Base-by-base conservation (phyloP, 2,888 invertebrate species). In the Drosophila recens region DNA sequence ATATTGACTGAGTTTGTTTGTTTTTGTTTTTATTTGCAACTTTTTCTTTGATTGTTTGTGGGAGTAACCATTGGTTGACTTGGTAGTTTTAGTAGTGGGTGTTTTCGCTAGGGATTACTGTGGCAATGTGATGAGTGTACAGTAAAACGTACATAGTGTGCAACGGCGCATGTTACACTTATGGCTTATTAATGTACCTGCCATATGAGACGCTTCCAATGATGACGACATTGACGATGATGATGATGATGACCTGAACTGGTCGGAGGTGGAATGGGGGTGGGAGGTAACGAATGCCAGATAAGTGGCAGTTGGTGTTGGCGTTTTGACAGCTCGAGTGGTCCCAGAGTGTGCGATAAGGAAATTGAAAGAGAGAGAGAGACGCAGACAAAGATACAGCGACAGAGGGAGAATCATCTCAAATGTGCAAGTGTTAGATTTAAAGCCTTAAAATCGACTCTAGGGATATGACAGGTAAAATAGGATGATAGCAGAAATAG, bases 161-260 rank as follows among this genome's bases (percentile, higher is more conserved):
- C 63, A 65, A 42, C 63, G 38, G 23, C 66, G 58, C 65, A 72
- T 57, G 67, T 66, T 71, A 58, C 74, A 72, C 74, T 78, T 78
- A 72, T 71, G 71, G 67, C 72, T 79, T 70, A 81, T 79, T 79
- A 81, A 76, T 68, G 81, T 76, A 79, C 81, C 79, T 77, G 76
- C 57, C 68, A 65, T 64, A 51, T 48, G 65, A 71, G 80, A 71
- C 23, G 66, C 13, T 52, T 66, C 13, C 57, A 43, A 56, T 43
- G 75, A 54, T 56, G 70, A 59, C 53, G 49, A 58, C 34, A 46
- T 38, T 42, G 59, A 23, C 33, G 45, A 27, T 20, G 40, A 27
- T 27, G 54, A 45, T 30, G 45, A 53, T 33, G 17, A 46, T 53
- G 59, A 67, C 56, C 56, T 61, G 61, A 20, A 45, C 27, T 8